A percentile compares a stretch with the other conserved stretches of the same genome.
phyloP scores from a whole-genome alignment of 2,113 vertebrate species.

The Shinisaurus crocodilurus region DNA sequence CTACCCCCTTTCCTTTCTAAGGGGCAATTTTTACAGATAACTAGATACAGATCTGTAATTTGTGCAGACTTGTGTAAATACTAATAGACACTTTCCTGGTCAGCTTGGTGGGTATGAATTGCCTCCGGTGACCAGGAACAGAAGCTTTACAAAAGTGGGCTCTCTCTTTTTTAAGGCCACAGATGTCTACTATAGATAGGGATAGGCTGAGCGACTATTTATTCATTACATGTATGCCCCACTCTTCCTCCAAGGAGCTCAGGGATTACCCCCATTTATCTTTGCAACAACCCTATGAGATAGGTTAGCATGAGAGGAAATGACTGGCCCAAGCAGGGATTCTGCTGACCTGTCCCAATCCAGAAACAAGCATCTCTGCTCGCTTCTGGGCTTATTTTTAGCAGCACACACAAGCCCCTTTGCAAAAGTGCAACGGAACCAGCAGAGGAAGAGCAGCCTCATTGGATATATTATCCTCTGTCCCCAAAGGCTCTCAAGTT shows the following conservation, averaged over 20 bases:
- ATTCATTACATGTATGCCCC: neutral
- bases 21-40: neutral
- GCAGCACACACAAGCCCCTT: no score
- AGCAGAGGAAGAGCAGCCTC: no score
- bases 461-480: no score
- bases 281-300: neutral
- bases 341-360: no score
- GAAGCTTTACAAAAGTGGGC: neutral
- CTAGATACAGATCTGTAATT: neutral
- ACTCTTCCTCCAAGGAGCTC: neutral
- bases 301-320: neutral
- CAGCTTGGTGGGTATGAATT: neutral
- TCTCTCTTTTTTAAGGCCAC: neutral
- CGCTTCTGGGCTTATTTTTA: no score
- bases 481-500: neutral
- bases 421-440: no score
- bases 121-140: neutral
- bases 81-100: neutral
- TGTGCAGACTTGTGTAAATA: neutral
- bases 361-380: no score
- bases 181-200: neutral
- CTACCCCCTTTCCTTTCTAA: conserved; percentile 49
- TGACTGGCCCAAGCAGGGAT: neutral
- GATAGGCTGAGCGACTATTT: neutral
- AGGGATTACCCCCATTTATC: neutral